Percentiles rank a stretch among this genome's conserved stretches.
Evolutionary conservation across 2,888 invertebrate species (phyloP).

Genomic region (Urechis unicinctus): DNA sequence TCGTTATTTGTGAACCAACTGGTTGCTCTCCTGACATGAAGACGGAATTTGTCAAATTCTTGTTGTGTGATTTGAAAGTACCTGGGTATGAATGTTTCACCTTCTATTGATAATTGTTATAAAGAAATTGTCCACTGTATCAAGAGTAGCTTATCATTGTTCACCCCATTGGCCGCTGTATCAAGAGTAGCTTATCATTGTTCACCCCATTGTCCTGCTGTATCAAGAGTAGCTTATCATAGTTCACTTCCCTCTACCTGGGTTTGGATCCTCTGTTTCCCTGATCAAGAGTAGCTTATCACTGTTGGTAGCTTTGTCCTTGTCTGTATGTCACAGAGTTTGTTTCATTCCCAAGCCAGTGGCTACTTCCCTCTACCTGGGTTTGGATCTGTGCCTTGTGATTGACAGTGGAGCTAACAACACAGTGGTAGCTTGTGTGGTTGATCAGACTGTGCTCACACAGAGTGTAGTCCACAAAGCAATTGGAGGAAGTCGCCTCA

Average conservation of each 20-base stretch:
- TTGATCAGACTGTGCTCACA: conserved; percentile 3
- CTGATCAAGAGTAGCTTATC: no score
- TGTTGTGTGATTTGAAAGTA: conserved; percentile 9
- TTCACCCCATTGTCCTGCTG: no score
- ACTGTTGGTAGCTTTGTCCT: no score
- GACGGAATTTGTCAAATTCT: background rate
- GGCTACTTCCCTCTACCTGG: conserved; percentile 9
- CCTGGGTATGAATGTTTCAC: conserved; percentile 6
- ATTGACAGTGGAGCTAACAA: conserved; percentile 17
- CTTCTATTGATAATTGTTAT: background rate
- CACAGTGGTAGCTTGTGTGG: conserved; percentile 13
- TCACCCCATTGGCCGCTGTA: no score
- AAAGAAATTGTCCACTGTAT: background rate
- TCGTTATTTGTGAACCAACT: conserved; percentile 12
- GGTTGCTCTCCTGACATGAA: conserved; percentile 3
- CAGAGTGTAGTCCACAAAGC: background rate
- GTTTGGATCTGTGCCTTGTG: conserved; percentile 13
- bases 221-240: background rate
- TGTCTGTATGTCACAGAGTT: conserved; percentile 5
- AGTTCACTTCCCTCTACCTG: background rate
- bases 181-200: no score
- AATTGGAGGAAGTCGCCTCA: conserved; percentile 11
- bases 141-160: no score
- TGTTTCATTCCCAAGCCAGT: conserved; percentile 16
- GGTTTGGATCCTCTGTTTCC: no score